Percentiles rank a stretch among this genome's conserved stretches.
These are phyloP conservation scores for Ctenochaetus hawaiiensis DNA, from an alignment of 2,797 vertebrate genomes.

Conservation along the genomic window DNA sequence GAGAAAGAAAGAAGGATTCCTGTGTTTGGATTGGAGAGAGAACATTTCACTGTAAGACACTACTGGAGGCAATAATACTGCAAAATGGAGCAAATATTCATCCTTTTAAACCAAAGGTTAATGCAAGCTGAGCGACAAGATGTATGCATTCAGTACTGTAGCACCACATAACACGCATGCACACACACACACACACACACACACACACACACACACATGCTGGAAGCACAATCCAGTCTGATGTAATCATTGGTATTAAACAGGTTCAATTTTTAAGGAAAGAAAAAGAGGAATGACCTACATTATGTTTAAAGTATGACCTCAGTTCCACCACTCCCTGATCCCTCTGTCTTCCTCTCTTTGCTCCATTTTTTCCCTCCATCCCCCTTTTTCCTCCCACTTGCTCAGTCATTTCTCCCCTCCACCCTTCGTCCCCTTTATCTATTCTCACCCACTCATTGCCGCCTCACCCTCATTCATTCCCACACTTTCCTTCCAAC, in stretches of 20 bases:
- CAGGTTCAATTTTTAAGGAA: conserved; percentile 52
- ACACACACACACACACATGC: conserved; percentile 22
- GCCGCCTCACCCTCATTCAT: conserved; percentile 48
- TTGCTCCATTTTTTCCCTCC: not conserved
- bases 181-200: conserved; percentile 2
- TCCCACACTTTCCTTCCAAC: conserved; percentile 48
- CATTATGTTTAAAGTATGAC: conserved; percentile 57
- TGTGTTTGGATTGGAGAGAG: too few species aligned
- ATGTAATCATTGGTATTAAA: conserved; percentile 50
- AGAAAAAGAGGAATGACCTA: conserved; percentile 54
- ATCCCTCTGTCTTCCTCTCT: conserved; percentile 5
- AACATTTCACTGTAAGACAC: too few species aligned
- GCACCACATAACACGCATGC: not conserved
- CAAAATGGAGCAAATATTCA: too few species aligned
- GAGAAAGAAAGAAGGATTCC: too few species aligned
- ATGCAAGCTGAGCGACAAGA: too few species aligned
- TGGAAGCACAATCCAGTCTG: conserved; percentile 42
- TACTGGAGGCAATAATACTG: too few species aligned
- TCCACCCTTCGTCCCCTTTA: conserved; percentile 25
- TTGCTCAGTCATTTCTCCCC: not conserved
- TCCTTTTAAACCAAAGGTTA: too few species aligned
- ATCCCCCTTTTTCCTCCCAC: too few species aligned
- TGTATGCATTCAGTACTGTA: too few species aligned
- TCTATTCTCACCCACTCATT: conserved; percentile 36
- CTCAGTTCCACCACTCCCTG: conserved; percentile 48